Base-by-base conservation (phyloP, 2,113 vertebrate species). In the Dunckerocampus dactyliophorus region DNA sequence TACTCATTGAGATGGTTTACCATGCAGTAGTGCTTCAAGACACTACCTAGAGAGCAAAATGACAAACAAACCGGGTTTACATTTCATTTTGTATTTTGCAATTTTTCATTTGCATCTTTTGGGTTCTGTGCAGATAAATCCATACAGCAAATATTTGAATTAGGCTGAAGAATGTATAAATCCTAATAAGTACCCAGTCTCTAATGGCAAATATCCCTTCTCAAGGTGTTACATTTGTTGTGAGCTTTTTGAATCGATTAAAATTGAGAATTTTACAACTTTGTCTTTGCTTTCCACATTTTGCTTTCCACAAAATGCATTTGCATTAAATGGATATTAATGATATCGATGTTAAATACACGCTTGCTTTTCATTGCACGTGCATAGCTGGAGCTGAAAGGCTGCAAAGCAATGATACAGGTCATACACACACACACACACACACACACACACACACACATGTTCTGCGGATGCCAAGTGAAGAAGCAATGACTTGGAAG, bases 1-100 rank as follows among this genome's bases (percentile, higher is more conserved):
- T 94, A 95, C 94, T 98, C 94, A 98, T 95, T 95, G 95, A 94
- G 94, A 92, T 95, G 93, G 95, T 98, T 96, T 97, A 95, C 95
- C 93, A 93, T 92, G 92, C 92, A 92, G 93, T 95, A 95, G 95
- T 98, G 96, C 91, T 93, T 93, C 92, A 93, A 92, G 92, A 94
- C 94, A 95, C 95, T 95, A 96, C 94, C 68, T 71, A 89, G 93
- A 94, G 94, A 93, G 92, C 91, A 93, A 94, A 97, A 93, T 93
- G 28, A 71, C 63, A 81, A 75, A 79, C 42, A 95, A 86, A 93
- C 91, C 92, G 92, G 92, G 95, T 98, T 98, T 98, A 98, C 95
- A 96, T 95, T 96, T 94, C 91, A 92, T 93, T 95, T 88, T 87
- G 74, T 88, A 88, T 82, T 85, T 84, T 89, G 88, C 68, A 80